Base-by-base conservation (phyloP, 64 coral and sea anemone genomes). In the Montipora cactus region DNA sequence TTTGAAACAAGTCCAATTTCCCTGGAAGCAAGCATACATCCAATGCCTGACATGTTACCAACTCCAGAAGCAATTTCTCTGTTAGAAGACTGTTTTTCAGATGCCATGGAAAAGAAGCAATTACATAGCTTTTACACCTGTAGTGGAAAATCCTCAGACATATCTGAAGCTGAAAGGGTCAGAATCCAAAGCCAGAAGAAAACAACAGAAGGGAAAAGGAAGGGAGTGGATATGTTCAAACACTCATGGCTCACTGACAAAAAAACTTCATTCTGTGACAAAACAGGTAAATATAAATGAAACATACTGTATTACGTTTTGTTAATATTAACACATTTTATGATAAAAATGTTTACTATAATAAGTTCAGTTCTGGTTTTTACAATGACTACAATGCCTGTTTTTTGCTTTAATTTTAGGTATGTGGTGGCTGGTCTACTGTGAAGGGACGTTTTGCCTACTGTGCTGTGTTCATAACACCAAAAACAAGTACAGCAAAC, bases 71-170 rank as follows among this genome's bases (percentile, higher is more conserved):
- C 84, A 49, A 72, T 87, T 48, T 19, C 64, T 69, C 84, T 87
- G 70, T 72, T 87, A 73, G 66, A 73, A 53, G 84, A 49, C 44
- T 87, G 73, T 74, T 87, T 73, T 87, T 74, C 84, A 87, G 66
- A 49, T 87, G 64, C 64, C 3, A 87, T 88, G 85, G 85, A 59
- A 76, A 52, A 58, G 67, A 88, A 88, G 73, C 67, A 88, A 47
- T n/a, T 88, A 37, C 67, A 88, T 58, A 88, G 69, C 85, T 75
- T 74, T 51, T 88, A 88, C 85, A 88, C 85, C 50, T 88, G 69
- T 76, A 44, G 18, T 88, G 85, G 85, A 13, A 74, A 51, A 76
- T 75, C 47, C 67, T 74, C 85, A 75, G 67, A 88, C 19, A 8
- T 88, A 58, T 75, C 68, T 74, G 47, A 88, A 88, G 67, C 46